Percentiles rank a stretch among this genome's conserved stretches.
These are phyloP conservation scores for Drosophila formosana DNA, from an alignment of 2,888 invertebrate genomes.

Conservation along the genomic window DNA sequence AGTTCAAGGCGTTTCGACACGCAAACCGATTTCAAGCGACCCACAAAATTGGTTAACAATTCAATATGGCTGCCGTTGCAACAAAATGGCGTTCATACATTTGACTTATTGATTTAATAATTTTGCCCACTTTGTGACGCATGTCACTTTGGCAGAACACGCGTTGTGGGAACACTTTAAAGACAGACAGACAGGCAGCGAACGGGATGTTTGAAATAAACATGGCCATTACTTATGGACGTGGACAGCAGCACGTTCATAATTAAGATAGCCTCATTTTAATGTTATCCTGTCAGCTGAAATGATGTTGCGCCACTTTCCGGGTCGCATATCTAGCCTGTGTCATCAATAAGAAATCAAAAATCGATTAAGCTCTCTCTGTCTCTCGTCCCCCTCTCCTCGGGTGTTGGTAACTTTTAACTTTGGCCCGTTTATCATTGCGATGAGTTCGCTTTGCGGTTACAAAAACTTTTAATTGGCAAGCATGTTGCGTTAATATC, in stretches of 20 bases:
- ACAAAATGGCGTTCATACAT: slow-evolving; percentile 18
- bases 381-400: background rate
- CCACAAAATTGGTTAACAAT: slow-evolving; percentile 35
- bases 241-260: slow-evolving; percentile 27
- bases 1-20: slow-evolving; percentile 61
- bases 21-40: slow-evolving; percentile 30
- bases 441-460: slow-evolving; percentile 14
- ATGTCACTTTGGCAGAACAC: background rate
- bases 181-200: background rate
- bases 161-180: slow-evolving; percentile 3
- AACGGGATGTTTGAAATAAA: slow-evolving; percentile 23
- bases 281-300: slow-evolving; percentile 49
- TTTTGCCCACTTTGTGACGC: slow-evolving; percentile 20
- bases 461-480: slow-evolving; percentile 56
- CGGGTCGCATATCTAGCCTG: slow-evolving; percentile 36
- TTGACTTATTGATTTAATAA: slow-evolving; percentile 49
- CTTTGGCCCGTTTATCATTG: slow-evolving; percentile 11
- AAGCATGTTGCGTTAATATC: slow-evolving; percentile 48
- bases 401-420: slow-evolving; percentile 5
- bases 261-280: slow-evolving; percentile 43
- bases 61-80: slow-evolving; percentile 23
- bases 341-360: slow-evolving; percentile 74
- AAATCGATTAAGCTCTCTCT: slow-evolving; percentile 68
- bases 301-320: slow-evolving; percentile 31
- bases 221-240: slow-evolving; percentile 18